These are phyloP conservation scores for Plutomurus gul DNA, from an alignment of 1,140 invertebrate species.

Conservation along the genomic window DNA sequence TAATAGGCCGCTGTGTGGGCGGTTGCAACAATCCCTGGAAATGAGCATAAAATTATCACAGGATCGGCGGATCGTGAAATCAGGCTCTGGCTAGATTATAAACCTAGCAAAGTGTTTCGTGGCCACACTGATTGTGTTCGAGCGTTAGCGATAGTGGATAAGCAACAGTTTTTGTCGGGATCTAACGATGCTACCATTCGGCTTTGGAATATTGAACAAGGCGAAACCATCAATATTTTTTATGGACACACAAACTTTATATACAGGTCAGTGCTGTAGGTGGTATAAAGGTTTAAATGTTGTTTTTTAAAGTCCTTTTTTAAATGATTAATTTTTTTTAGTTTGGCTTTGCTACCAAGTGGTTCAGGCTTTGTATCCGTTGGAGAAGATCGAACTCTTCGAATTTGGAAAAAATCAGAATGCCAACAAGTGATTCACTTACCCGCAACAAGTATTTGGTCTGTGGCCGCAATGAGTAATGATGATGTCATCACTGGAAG, in stretches of 20 bases:
- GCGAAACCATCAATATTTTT: slow-evolving; percentile 76
- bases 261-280: slow-evolving; percentile 58
- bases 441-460: slow-evolving; percentile 88
- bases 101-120: slow-evolving; percentile 46
- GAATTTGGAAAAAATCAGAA: slow-evolving; percentile 72
- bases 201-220: slow-evolving; percentile 75
- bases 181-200: slow-evolving; percentile 87
- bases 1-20: slow-evolving; percentile 83
- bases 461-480: slow-evolving; percentile 76
- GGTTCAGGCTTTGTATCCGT: slow-evolving; percentile 70
- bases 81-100: slow-evolving; percentile 71
- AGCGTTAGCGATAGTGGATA: slow-evolving; percentile 70
- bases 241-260: slow-evolving; percentile 76
- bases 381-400: slow-evolving; percentile 85
- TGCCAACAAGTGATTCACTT: slow-evolving; percentile 74
- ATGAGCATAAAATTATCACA: slow-evolving; percentile 71
- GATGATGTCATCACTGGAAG: slow-evolving; percentile 87
- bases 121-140: slow-evolving; percentile 92
- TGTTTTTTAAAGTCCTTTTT: neutral
- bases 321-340: slow-evolving; percentile 47
- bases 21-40: slow-evolving; percentile 66
- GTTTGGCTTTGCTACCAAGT: slow-evolving; percentile 67
- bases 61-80: slow-evolving; percentile 91
- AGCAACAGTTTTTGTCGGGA: slow-evolving; percentile 79
- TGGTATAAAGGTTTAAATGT: no score